Evolutionary conservation across 1,140 invertebrate species (phyloP).

Genomic region (Marisa cornuarietis): DNA sequence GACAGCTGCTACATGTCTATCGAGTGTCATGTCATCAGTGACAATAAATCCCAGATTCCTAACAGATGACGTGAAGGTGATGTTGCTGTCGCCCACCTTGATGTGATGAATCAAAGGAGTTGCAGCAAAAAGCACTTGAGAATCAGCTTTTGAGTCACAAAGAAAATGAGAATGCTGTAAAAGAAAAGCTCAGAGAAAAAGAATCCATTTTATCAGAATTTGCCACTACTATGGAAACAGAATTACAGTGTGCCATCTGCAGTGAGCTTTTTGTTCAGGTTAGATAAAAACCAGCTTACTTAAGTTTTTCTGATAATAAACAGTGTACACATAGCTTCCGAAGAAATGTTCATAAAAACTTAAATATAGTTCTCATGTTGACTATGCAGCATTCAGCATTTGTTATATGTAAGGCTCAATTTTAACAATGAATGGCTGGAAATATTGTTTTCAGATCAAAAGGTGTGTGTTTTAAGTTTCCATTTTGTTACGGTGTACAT

Average conservation of each 20-base stretch:
- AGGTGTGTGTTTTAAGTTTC: too few relatives aligned
- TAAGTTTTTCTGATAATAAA: background rate
- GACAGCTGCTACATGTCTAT: too few relatives aligned
- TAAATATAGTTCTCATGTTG: background rate
- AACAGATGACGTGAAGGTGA: too few relatives aligned
- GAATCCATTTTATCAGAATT: conserved; percentile 70
- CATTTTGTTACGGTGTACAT: too few relatives aligned
- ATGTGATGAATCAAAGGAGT: conserved; percentile 57
- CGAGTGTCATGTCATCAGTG: too few relatives aligned
- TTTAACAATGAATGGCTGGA: too few relatives aligned
- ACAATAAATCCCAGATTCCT: too few relatives aligned
- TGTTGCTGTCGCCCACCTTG: too few relatives aligned
- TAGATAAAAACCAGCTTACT: background rate
- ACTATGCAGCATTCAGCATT: background rate
- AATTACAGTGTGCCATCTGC: conserved; percentile 82
- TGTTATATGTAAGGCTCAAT: background rate
- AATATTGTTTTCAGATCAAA: too few relatives aligned
- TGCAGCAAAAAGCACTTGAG: conserved; percentile 59
- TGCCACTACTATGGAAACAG: conserved; percentile 75
- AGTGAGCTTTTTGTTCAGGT: conserved; percentile 77
- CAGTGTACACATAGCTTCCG: background rate
- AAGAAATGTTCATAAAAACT: background rate
- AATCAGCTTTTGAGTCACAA: conserved; percentile 55
- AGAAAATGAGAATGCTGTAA: conserved; percentile 55
- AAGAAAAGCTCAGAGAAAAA: conserved; percentile 60